Conservation (phyloP, 2,797 vertebrate genomes). For the Prunella strophiata region DNA sequence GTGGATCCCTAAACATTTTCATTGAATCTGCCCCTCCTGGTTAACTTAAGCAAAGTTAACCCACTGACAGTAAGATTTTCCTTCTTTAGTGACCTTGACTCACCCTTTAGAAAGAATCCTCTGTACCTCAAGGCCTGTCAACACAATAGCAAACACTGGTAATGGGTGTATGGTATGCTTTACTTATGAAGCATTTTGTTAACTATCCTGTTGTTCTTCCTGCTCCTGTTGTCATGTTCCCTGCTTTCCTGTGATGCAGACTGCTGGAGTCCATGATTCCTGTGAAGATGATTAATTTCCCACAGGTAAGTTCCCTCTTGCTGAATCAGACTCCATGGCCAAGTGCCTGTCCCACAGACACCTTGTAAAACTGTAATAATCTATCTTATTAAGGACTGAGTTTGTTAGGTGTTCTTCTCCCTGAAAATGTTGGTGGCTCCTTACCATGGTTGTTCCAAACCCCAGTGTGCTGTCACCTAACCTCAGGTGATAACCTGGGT, state of each 20-base stretch:
- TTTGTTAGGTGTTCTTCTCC: not conserved
- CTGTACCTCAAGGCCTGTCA: not conserved
- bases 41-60: not conserved
- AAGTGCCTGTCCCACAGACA: not conserved
- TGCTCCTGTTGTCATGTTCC: not conserved
- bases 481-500: not conserved
- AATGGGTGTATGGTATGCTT: not conserved
- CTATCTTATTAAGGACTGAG: not conserved
- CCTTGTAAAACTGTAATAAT: not conserved
- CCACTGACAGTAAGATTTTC: not conserved
- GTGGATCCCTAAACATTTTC: not conserved
- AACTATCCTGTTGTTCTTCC: not conserved
- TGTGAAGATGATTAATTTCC: constrained; percentile 93
- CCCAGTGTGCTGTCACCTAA: not conserved
- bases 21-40: not conserved
- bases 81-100: not conserved
- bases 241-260: constrained; percentile 71
- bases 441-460: not conserved
- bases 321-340: not conserved
- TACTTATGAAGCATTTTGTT: not conserved
- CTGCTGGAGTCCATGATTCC: constrained; percentile 95
- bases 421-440: not conserved
- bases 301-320: constrained; percentile 83
- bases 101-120: not conserved
- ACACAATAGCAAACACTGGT: not conserved